These are phyloP conservation scores for Semicossyphus pulcher DNA, from an alignment of 2,113 vertebrate species.

Conservation along the genomic window DNA sequence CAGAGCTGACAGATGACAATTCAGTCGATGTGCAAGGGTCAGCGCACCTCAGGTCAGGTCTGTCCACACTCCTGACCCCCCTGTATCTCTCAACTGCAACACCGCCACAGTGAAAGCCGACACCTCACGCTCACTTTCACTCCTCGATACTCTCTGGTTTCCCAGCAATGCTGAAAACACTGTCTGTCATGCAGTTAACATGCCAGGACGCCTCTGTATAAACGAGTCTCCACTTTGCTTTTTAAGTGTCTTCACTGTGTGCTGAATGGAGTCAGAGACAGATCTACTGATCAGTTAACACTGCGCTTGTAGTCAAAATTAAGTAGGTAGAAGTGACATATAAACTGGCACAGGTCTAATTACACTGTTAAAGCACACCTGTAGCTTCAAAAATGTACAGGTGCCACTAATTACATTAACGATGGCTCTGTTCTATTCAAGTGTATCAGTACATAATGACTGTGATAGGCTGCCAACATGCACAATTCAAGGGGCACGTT, in stretches of 20 bases:
- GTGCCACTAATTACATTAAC: too few relatives aligned
- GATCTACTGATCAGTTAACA: conserved; percentile 1
- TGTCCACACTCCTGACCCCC: conserved; percentile 17
- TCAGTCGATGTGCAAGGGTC: conserved; percentile 13
- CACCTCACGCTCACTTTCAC: conserved; percentile 26
- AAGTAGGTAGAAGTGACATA: too few relatives aligned
- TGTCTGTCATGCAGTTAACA: conserved; percentile 21
- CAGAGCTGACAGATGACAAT: background rate
- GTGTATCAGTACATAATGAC: too few relatives aligned
- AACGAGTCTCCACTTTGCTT: conserved; percentile 19
- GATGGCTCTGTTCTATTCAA: too few relatives aligned
- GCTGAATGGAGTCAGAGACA: conserved; percentile 15
- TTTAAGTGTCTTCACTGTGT: conserved; percentile 7
- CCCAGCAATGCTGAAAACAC: conserved; percentile 52
- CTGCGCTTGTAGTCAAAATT: background rate
- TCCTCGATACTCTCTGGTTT: conserved; percentile 23
- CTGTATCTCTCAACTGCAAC: conserved; percentile 15
- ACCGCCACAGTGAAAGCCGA: conserved; percentile 35
- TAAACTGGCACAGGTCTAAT: too few relatives aligned
- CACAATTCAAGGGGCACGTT: too few relatives aligned
- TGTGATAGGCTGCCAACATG: too few relatives aligned
- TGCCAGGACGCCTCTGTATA: background rate
- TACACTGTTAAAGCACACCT: too few relatives aligned
- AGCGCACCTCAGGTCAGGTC: conserved; percentile 32
- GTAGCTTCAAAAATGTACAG: too few relatives aligned